Evolutionary conservation across 2,888 invertebrate genomes (phyloP).

Genomic region (Selenia dentaria): DNA sequence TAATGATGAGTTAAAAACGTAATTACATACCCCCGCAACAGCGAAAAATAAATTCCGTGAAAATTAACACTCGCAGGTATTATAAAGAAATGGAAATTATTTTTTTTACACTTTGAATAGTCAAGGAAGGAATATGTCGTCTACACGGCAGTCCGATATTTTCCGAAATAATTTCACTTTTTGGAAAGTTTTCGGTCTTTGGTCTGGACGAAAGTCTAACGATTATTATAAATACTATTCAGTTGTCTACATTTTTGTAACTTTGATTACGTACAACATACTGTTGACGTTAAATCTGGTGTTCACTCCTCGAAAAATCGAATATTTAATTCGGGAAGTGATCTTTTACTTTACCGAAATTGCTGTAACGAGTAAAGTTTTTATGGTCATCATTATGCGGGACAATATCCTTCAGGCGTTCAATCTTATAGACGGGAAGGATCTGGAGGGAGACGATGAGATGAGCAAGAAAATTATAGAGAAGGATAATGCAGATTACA

Average conservation of each 20-base stretch:
- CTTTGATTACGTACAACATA: slow-evolving; percentile 50
- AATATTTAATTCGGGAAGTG: slow-evolving; percentile 59
- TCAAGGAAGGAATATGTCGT: slow-evolving; percentile 25
- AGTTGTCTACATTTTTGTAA: slow-evolving; percentile 45
- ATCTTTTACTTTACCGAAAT: slow-evolving; percentile 63
- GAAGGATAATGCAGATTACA: slow-evolving; percentile 43
- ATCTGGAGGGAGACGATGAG: slow-evolving; percentile 50
- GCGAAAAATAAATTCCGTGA: slow-evolving; percentile 20
- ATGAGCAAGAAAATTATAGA: slow-evolving; percentile 43
- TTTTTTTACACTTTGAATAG: slow-evolving; percentile 4
- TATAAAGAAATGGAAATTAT: slow-evolving; percentile 19
- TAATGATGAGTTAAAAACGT: slow-evolving; percentile 43
- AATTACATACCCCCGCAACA: slow-evolving; percentile 39
- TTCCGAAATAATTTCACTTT: slow-evolving; percentile 51
- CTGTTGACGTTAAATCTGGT: slow-evolving; percentile 59
- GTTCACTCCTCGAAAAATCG: slow-evolving; percentile 59
- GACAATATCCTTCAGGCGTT: slow-evolving; percentile 51
- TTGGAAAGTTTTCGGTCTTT: slow-evolving; percentile 61
- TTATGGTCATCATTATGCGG: slow-evolving; percentile 54
- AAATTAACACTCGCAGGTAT: slow-evolving; percentile 38
- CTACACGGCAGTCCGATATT: slow-evolving; percentile 43
- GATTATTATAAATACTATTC: slow-evolving; percentile 60
- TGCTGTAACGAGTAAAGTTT: slow-evolving; percentile 53
- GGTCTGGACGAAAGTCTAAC: slow-evolving; percentile 47
- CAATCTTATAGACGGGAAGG: slow-evolving; percentile 55